A percentile compares a stretch with the other conserved stretches of the same genome.
Evolutionary conservation across 2,113 vertebrate species (phyloP).

Genomic region (Salvelinus namaycush): DNA sequence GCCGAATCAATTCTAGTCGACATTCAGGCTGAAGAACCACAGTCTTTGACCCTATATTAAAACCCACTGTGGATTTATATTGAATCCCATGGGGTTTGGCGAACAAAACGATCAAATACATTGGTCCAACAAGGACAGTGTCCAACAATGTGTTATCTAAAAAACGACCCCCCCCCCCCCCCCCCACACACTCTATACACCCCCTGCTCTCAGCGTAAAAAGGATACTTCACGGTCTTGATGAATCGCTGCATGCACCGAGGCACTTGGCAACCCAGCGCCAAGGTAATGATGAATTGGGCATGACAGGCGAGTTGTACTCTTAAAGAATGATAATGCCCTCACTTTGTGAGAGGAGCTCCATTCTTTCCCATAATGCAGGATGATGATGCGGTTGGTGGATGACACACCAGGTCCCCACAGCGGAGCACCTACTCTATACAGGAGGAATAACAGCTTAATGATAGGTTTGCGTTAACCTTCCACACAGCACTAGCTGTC

Average conservation of each 20-base stretch:
- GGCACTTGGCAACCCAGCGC: slow-evolving; percentile 4
- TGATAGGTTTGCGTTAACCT: background rate
- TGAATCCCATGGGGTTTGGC: too few relatives aligned
- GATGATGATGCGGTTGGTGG: slow-evolving; percentile 6
- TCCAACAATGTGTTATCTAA: too few relatives aligned
- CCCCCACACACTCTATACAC: background rate
- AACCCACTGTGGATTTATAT: too few relatives aligned
- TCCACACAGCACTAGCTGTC: background rate
- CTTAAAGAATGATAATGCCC: slow-evolving; percentile 38
- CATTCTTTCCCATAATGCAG: slow-evolving; percentile 30
- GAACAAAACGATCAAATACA: too few relatives aligned
- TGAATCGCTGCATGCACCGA: slow-evolving; percentile 16
- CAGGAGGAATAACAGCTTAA: background rate
- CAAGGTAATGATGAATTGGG: slow-evolving; percentile 36
- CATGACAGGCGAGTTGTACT: slow-evolving; percentile 32
- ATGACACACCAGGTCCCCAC: background rate
- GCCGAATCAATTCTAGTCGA: background rate
- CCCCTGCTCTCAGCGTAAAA: background rate
- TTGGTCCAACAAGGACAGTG: too few relatives aligned
- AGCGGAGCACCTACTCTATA: background rate
- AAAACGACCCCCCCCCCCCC: background rate
- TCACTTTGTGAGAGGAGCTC: slow-evolving; percentile 15
- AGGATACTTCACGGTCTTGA: slow-evolving; percentile 5
- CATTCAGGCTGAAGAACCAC: too few relatives aligned
- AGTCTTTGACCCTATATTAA: too few relatives aligned